Evolutionary conservation across 2,113 vertebrate species (phyloP).

Genomic region (Mungos mungo): DNA sequence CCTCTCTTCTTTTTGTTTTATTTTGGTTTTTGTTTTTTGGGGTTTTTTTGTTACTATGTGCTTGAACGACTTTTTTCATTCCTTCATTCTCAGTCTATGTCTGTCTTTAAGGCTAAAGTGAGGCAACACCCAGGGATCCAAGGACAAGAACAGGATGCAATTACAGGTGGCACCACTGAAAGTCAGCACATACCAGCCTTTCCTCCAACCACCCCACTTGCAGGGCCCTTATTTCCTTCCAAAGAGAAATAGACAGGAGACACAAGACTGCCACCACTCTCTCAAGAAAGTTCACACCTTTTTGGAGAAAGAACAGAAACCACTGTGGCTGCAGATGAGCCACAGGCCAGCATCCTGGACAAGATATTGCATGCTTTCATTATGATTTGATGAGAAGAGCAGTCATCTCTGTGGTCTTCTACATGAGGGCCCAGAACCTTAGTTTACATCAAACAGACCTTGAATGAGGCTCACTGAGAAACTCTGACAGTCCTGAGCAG

Average conservation of each 20-base stretch:
- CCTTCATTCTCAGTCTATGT: not conserved
- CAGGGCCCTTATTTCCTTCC: not conserved
- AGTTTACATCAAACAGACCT: not conserved
- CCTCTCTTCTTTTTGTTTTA: not conserved
- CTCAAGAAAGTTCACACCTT: not conserved
- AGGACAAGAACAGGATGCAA: not conserved
- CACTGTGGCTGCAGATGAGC: not conserved
- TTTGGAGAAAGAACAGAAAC: not conserved
- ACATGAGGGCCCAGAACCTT: not conserved
- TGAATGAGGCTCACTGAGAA: not conserved
- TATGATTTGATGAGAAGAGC: not conserved
- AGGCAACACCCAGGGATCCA: not conserved
- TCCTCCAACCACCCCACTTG: not conserved
- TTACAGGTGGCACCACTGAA: not conserved
- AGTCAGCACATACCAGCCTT: not conserved
- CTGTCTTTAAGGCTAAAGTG: not conserved
- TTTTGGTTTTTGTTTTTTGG: too few relatives aligned
- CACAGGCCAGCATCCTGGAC: not conserved
- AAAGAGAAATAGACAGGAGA: not conserved
- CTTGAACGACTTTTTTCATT: not conserved
- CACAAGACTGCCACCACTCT: not conserved
- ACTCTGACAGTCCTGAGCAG: not conserved
- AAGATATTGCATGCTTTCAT: not conserved
- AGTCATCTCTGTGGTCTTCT: not conserved
- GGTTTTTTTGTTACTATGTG: not conserved